Evolutionary conservation across 2,113 vertebrate genomes (phyloP).

Genomic region (Neotoma lepida): DNA sequence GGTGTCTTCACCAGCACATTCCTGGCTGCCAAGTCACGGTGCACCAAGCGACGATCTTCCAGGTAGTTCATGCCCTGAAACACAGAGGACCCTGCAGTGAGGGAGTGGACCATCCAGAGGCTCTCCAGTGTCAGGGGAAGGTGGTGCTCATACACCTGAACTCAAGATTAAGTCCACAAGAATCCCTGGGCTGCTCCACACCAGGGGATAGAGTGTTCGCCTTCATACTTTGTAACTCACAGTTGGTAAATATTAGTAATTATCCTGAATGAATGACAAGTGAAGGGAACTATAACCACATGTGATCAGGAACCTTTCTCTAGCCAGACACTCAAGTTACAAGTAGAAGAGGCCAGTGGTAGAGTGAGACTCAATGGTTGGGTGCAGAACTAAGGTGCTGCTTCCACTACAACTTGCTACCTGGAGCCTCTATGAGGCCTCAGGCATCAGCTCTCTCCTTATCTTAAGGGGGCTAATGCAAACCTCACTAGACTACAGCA

Average conservation of each 20-base stretch:
- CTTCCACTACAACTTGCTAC: accelerated
- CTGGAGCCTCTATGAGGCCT: background rate
- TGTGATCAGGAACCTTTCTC: background rate
- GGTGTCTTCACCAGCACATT: conserved; percentile 96
- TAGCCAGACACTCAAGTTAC: background rate
- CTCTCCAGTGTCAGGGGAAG: accelerated
- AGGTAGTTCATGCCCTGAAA: conserved; percentile 96
- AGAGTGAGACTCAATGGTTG: accelerated
- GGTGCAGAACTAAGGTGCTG: no score
- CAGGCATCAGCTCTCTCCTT: accelerated
- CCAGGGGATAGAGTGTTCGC: no score
- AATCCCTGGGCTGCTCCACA: background rate
- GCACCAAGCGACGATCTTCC: conserved; percentile 95
- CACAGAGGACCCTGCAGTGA: accelerated
- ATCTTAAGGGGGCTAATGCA: accelerated
- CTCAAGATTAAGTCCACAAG: accelerated
- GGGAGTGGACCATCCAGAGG: accelerated
- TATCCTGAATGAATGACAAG: background rate
- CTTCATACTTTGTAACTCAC: background rate
- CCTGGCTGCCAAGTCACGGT: conserved; percentile 95
- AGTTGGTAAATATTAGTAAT: background rate
- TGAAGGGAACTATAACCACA: accelerated
- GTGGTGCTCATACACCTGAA: accelerated
- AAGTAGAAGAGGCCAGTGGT: background rate
- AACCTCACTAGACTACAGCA: background rate